phyloP scores from a whole-genome alignment of 2,797 vertebrate genomes.

The Sebastes hubbsi region DNA sequence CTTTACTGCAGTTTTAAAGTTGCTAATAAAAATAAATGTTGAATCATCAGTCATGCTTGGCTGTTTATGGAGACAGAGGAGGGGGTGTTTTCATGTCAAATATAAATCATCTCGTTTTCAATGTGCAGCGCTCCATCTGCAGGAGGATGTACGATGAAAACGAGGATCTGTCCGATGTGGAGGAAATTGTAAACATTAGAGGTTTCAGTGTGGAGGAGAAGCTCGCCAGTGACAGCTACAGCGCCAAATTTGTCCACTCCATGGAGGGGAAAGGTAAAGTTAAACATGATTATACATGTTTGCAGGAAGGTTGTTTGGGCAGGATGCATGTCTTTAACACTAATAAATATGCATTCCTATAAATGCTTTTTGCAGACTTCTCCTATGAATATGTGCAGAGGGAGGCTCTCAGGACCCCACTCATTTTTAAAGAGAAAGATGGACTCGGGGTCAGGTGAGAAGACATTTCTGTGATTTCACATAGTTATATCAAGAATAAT shows the following conservation, averaged over 20 bases:
- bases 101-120: slow-evolving; percentile 38
- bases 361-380: slow-evolving; percentile 85
- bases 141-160: slow-evolving; percentile 95
- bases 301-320: not conserved
- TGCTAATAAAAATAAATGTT: not conserved
- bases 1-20: slow-evolving; percentile 24
- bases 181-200: slow-evolving; percentile 93
- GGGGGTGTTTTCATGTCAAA: not conserved
- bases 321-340: not conserved
- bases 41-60: not conserved
- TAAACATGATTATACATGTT: not conserved
- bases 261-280: slow-evolving; percentile 94
- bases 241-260: slow-evolving; percentile 85
- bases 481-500: not conserved
- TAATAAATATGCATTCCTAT: too few relatives aligned
- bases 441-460: slow-evolving; percentile 97
- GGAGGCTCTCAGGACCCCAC: slow-evolving; percentile 91
- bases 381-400: slow-evolving; percentile 96
- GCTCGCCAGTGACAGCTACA: slow-evolving; percentile 87
- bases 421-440: slow-evolving; percentile 93
- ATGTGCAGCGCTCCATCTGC: slow-evolving; percentile 88
- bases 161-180: slow-evolving; percentile 94
- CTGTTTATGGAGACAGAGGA: not conserved
- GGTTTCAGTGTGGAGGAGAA: slow-evolving; percentile 96
- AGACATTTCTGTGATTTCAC: not conserved